Conservation (phyloP, 2,888 invertebrate species). For the Belgica antarctica region DNA sequence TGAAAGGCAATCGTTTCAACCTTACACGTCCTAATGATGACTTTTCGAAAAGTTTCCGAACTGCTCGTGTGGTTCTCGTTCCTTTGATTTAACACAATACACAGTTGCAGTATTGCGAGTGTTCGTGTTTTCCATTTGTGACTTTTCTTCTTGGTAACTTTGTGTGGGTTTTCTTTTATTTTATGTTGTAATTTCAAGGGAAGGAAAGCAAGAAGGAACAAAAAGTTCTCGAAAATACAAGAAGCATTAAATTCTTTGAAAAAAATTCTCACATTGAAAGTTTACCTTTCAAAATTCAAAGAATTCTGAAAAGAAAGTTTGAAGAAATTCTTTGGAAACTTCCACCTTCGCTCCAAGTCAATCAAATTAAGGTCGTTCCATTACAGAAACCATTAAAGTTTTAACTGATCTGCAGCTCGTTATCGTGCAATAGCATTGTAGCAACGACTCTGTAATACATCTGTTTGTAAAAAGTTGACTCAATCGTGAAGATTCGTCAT, state of each 20-base stretch:
- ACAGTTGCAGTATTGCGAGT: no score
- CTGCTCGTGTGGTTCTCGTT: no score
- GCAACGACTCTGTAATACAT: no score
- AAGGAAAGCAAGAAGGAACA: background rate
- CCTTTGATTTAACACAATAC: no score
- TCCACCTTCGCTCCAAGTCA: background rate
- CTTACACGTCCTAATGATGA: no score
- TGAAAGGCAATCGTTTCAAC: no score
- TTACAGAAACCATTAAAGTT: background rate
- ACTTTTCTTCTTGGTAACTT: background rate
- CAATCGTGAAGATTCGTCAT: background rate
- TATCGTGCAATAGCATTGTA: constrained; percentile 19
- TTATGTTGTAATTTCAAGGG: no score
- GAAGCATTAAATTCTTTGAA: no score
- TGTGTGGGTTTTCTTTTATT: background rate
- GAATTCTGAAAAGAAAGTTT: background rate
- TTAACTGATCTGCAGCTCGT: background rate
- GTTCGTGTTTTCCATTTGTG: background rate
- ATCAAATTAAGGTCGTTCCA: no score
- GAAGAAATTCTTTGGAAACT: background rate
- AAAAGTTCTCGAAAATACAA: background rate
- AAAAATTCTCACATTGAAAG: background rate
- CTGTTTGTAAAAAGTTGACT: no score
- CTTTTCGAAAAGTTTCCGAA: background rate
- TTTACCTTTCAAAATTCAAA: background rate